Percentiles rank a stretch among this genome's conserved stretches.
Conservation (phyloP, 2,888 invertebrate genomes). For the Chironomus riparius region DNA sequence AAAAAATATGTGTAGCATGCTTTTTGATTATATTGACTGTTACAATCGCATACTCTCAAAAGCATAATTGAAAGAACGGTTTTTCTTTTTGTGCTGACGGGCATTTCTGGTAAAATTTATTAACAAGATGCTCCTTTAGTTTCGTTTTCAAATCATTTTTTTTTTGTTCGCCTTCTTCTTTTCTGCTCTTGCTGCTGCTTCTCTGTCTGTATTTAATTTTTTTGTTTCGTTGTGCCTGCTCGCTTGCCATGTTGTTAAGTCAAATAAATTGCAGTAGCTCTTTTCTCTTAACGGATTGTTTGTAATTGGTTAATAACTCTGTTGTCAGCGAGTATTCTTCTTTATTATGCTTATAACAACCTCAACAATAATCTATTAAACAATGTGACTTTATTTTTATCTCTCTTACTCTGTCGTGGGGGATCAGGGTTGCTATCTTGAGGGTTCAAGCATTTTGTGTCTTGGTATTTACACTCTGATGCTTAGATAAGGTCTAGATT, state of each 20-base stretch:
- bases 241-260: not conserved
- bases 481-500: too few relatives aligned
- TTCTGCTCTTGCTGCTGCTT: not conserved
- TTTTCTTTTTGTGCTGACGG: conserved; percentile 6
- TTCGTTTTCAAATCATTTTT: not conserved
- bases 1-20: too few relatives aligned
- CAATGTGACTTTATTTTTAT: not conserved
- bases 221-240: not conserved
- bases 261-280: conserved; percentile 25
- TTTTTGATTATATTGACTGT: not conserved
- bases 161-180: not conserved
- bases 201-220: not conserved
- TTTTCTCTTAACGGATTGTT: conserved; percentile 2
- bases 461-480: too few relatives aligned
- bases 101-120: conserved; percentile 5
- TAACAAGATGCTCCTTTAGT: conserved; percentile 7
- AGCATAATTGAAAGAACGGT: not conserved
- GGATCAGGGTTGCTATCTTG: too few relatives aligned
- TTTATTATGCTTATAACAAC: not conserved
- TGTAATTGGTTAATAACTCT: conserved; percentile 25
- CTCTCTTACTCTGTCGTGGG: not conserved
- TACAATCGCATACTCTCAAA: not conserved
- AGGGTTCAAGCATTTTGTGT: too few relatives aligned
- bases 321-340: not conserved
- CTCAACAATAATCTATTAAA: not conserved